Evolutionary conservation across 1,140 invertebrate species (phyloP), one percentile per base, ranked within the genome.

Genomic region (Centruroides sculpturatus): DNA sequence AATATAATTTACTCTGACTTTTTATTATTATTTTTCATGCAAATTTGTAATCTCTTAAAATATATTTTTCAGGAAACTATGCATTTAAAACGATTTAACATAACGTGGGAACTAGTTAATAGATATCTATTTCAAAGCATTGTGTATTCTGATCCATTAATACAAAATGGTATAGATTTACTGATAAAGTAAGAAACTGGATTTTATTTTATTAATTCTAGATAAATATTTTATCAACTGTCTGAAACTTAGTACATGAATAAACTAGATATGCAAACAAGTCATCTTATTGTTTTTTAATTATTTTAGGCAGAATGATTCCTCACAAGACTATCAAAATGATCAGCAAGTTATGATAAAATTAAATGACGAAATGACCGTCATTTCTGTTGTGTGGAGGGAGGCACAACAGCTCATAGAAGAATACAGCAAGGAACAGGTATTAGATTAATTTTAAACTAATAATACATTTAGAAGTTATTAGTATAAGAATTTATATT

Each of bases 331-430:
- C 8, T 41, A 8, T 41, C 41, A 41, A 41, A 41, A 41, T 41
- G 41, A 41, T 41, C 56, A 35, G 12, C 35, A 41, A 8, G 41
- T 41, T 34, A 34, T 59, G 71, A 70, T 81, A 56, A 76, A 75
- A 56, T 83, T 83, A 70, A 79, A 82, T 57, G 78, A 82, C 67
- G 81, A 83, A 68, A 82, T 84, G 78, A 79, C 76, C 52, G 74
- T 76, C 59, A 78, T 83, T 23, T 75, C 75, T 55, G 75, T 77
- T 47, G 69, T 80, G 23, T 83, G 81, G 78, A 73, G 76, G 35
- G 80, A 82, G 61, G 77, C 78, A 53, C 80, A 80, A 61, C 73
- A 77, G n/a, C 71, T 79, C n/a, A 79, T 83, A 64, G 77, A 79
- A 65, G 76, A 79, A 62, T 82, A 81, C 64, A 79, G 79, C 68